phyloP scores from a whole-genome alignment of 1,140 invertebrate species.

The Melanaphis sacchari region DNA sequence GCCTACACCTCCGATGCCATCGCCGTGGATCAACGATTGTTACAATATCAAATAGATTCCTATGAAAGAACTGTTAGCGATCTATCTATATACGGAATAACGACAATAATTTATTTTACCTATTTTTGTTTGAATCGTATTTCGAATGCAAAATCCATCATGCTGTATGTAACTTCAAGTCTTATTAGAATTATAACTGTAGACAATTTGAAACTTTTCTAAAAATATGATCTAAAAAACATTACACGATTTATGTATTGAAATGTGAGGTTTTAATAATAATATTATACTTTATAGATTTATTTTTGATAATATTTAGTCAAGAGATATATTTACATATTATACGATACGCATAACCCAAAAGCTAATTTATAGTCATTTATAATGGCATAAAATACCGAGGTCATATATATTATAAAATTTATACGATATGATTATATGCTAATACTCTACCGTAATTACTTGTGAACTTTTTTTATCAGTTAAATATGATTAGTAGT shows the following conservation, averaged over 20 bases:
- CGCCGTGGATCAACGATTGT: no score
- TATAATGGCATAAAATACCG: background rate
- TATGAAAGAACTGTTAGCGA: no score
- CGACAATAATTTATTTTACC: no score
- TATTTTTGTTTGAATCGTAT: no score
- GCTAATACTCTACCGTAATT: constrained; percentile 10
- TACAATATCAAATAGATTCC: no score
- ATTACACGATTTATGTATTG: background rate
- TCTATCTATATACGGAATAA: no score
- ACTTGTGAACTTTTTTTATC: constrained; percentile 23
- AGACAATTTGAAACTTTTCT: background rate
- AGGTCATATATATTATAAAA: background rate
- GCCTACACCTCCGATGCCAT: background rate
- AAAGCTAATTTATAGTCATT: constrained; percentile 14
- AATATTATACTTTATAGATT: background rate
- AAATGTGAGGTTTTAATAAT: background rate
- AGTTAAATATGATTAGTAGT: no score
- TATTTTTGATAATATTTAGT: background rate
- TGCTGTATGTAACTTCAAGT: background rate
- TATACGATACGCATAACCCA: background rate
- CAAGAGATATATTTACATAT: background rate
- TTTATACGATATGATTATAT: constrained; percentile 13
- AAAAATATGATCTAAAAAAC: background rate
- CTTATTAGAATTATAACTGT: background rate
- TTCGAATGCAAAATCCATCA: no score